Base-by-base conservation (phyloP, 2,797 vertebrate genomes). In the Oreonectes daqikongensis region DNA sequence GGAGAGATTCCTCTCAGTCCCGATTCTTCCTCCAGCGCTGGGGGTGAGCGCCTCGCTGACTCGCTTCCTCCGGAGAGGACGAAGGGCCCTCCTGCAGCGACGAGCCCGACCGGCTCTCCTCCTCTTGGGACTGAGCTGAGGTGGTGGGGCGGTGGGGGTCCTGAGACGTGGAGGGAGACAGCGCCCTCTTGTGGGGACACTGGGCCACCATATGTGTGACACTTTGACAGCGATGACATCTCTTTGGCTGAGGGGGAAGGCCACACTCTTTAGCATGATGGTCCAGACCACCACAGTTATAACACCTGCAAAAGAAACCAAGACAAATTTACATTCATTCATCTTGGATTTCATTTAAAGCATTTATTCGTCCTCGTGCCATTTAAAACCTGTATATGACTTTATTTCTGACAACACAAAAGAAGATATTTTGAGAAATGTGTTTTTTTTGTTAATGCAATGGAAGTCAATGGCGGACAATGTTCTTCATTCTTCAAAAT, bases 161-260 rank as follows among this genome's bases (percentile, higher is more conserved):
- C 94, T 98, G 96, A 86, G 95, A 94, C 88, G 93, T 93, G 88
- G 93, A 87, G 20, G 92, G 88, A 72, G 83, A 75, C 64, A 91
- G 92, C 83, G 94, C 94, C 90, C 93, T 92, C 92, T 95, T 97
- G 80, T 91, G 88, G 5, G 96, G 96, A 88, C 96, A 99, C 83
- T 95, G 96, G 84, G 97, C 97, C 78, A 99, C 95, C 97, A 99
- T 98, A 90, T 99, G 97, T 88, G 89, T 94, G 88, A 97, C 95
- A 91, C 96, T 98, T 91, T 99, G 97, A 94, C 97, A 99, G 93
- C 95, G 98, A 92, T 99, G 97, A 92, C 97, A 99, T 91, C 97
- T 98, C 94, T 99, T 99, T 89, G 97, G 97, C 93, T 98, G 96
- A 7, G 97, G 96, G 1, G 97, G 96, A 79, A 99, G 93, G 88